Percentiles rank a stretch among this genome's conserved stretches.
Conservation (phyloP, 2,888 invertebrate genomes). For the Hirtodrosophila histrioides region DNA sequence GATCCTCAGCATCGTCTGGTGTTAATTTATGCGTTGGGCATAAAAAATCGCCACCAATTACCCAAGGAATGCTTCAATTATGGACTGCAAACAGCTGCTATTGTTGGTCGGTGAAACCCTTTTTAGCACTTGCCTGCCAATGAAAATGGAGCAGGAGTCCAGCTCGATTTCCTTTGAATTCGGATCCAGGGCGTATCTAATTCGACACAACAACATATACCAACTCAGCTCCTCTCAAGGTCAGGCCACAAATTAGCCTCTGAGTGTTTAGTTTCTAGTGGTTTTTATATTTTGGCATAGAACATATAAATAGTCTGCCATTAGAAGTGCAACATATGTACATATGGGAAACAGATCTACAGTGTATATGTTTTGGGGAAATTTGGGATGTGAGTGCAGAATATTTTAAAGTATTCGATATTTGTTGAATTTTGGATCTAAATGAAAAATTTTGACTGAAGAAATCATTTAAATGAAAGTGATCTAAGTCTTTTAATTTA, state of each 20-base stretch:
- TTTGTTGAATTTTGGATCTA: no score
- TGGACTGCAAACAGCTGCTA: conserved; percentile 74
- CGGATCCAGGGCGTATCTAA: conserved; percentile 47
- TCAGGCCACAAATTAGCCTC: conserved; percentile 15
- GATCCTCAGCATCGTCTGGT: conserved; percentile 51
- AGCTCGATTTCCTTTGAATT: conserved; percentile 44
- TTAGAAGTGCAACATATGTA: no score
- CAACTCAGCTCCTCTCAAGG: conserved; percentile 26
- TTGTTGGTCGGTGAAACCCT: conserved; percentile 60
- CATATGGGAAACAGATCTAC: no score
- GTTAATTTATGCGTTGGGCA: conserved; percentile 76
- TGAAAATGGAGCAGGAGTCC: conserved; percentile 17
- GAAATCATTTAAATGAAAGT: no score
- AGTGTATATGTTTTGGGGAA: no score
- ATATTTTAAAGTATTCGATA: no score
- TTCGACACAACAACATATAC: conserved; percentile 15
- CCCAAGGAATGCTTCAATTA: conserved; percentile 75
- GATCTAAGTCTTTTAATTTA: no score
- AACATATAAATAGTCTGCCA: conserved; percentile 14
- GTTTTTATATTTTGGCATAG: conserved; percentile 14
- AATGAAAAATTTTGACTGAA: no score
- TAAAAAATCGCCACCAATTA: conserved; percentile 76
- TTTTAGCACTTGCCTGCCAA: conserved; percentile 61
- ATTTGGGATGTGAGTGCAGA: no score
- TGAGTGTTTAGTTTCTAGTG: conserved; percentile 21